These are phyloP conservation scores for Cryptoblepharus egeriae DNA, from an alignment of 2,797 vertebrate genomes.

Conservation along the genomic window DNA sequence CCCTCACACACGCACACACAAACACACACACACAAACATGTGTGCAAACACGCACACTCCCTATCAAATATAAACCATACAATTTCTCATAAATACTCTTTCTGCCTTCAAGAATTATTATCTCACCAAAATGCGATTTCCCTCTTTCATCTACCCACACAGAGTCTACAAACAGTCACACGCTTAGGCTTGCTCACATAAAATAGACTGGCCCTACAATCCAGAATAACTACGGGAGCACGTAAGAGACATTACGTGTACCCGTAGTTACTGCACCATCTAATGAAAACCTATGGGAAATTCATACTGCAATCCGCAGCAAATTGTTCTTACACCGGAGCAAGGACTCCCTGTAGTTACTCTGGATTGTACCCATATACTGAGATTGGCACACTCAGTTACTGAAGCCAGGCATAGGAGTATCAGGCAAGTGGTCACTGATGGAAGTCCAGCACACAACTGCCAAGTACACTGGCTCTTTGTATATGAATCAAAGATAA, in stretches of 20 bases:
- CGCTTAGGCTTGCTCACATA: constrained; percentile 6
- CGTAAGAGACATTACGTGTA: too few relatives aligned
- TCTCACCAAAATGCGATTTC: background rate
- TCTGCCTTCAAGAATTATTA: background rate
- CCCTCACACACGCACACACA: background rate
- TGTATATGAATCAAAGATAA: background rate
- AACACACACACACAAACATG: too few relatives aligned
- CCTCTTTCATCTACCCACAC: background rate
- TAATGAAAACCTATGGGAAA: too few relatives aligned
- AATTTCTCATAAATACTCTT: background rate
- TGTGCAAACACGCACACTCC: too few relatives aligned
- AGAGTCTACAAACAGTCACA: constrained; percentile 13
- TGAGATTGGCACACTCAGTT: background rate
- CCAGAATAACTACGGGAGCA: too few relatives aligned
- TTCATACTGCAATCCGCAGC: too few relatives aligned
- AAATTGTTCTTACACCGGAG: too few relatives aligned
- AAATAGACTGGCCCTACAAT: too few relatives aligned
- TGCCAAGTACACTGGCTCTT: background rate
- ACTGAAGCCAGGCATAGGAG: background rate
- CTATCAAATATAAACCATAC: background rate
- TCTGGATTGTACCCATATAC: too few relatives aligned
- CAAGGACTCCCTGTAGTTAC: too few relatives aligned
- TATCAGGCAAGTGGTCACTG: background rate
- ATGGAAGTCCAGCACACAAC: background rate
- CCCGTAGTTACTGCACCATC: too few relatives aligned